phyloP scores from a whole-genome alignment of 92 coral and sea anemone genomes.

The Montipora capitata region DNA sequence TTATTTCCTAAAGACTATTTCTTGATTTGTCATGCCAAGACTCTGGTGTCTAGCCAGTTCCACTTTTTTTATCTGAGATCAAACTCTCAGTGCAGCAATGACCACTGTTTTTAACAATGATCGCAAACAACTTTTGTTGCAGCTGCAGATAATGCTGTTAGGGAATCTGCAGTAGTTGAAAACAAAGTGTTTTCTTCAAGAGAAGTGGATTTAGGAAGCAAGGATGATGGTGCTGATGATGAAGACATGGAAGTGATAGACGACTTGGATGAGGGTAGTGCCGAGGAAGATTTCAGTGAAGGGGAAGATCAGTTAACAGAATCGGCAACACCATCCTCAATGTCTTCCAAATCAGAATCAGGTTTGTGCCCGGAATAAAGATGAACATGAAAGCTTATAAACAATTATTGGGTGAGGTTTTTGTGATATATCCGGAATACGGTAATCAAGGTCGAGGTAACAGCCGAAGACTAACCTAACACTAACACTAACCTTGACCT shows the following conservation, averaged over 20 bases:
- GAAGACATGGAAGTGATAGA: slow-evolving; percentile 90
- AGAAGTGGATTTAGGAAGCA: slow-evolving; percentile 52
- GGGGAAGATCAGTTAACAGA: slow-evolving; percentile 59
- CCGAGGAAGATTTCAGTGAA: slow-evolving; percentile 60
- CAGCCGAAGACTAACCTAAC: no score
- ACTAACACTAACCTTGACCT: no score
- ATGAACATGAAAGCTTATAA: neutral
- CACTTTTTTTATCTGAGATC: no score
- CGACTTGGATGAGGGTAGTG: slow-evolving; percentile 83
- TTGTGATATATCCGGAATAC: no score
- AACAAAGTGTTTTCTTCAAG: slow-evolving; percentile 15
- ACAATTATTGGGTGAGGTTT: neutral
- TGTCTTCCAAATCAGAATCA: slow-evolving; percentile 89
- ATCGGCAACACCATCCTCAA: slow-evolving; percentile 82
- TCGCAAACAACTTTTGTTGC: neutral
- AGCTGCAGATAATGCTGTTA: neutral
- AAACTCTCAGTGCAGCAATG: no score
- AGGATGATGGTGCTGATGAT: slow-evolving; percentile 57
- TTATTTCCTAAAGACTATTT: no score
- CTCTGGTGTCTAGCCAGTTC: no score
- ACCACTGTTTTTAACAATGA: no score
- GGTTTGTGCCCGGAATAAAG: neutral
- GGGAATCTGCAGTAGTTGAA: neutral
- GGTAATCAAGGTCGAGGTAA: no score
- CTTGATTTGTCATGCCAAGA: no score